Evolutionary conservation across 2,888 invertebrate species (phyloP).

Genomic region (Mechanitis messenoides): DNA sequence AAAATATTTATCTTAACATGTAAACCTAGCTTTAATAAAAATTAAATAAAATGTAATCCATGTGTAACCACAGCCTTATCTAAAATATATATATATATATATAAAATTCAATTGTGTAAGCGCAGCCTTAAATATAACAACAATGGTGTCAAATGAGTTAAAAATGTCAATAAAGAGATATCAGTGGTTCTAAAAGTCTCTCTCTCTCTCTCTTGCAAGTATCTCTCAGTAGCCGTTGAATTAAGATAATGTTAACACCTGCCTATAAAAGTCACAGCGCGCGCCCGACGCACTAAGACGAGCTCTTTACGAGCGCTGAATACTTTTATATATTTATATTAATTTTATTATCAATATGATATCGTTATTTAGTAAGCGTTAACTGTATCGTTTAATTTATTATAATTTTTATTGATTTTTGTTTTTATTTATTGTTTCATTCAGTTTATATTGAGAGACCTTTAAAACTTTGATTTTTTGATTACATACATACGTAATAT

Average conservation of each 20-base stretch:
- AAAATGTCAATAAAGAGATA: conserved; percentile 21
- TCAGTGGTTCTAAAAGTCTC: conserved; percentile 25
- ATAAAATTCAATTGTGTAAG: too few species aligned
- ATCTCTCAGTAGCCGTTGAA: conserved; percentile 63
- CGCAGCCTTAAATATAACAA: conserved; percentile 15
- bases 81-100: background rate
- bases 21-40: too few species aligned
- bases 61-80: conserved; percentile 14
- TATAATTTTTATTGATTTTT: conserved; percentile 13
- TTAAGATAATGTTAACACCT: conserved; percentile 76
- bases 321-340: conserved; percentile 32
- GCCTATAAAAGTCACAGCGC: conserved; percentile 66
- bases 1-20: too few species aligned
- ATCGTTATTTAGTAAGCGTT: conserved; percentile 1
- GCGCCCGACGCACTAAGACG: conserved; percentile 50
- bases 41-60: too few species aligned
- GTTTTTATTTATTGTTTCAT: background rate
- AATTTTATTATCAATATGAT: conserved; percentile 21
- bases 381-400: conserved; percentile 7
- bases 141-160: conserved; percentile 19
- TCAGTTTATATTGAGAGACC: too few species aligned
- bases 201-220: conserved; percentile 29
- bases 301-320: background rate
- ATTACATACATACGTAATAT: too few species aligned
- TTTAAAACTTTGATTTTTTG: too few species aligned